Percentiles rank a stretch among this genome's conserved stretches.
phyloP scores from a whole-genome alignment of 2,797 vertebrate species.

The Florisuga fusca region DNA sequence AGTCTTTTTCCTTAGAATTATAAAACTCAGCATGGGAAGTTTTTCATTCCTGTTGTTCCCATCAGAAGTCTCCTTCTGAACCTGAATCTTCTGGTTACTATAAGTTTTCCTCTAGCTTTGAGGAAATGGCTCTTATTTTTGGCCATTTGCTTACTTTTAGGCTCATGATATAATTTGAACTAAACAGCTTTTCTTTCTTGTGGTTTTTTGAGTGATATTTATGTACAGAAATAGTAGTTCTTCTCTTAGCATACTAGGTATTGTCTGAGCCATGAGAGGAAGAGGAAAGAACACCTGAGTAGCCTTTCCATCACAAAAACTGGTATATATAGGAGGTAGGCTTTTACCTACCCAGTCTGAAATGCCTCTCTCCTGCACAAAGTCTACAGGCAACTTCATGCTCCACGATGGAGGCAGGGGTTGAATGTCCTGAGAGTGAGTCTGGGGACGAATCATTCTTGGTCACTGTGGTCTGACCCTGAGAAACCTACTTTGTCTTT shows the following conservation, averaged over 20 bases:
- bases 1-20: not conserved
- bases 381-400: not conserved
- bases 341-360: not conserved
- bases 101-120: not conserved
- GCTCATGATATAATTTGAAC: not conserved
- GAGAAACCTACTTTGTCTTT: not conserved
- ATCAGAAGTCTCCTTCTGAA: not conserved
- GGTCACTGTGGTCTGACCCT: not conserved
- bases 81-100: not conserved
- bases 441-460: not conserved
- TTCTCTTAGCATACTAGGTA: not conserved
- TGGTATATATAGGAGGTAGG: not conserved
- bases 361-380: not conserved
- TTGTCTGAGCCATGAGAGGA: not conserved
- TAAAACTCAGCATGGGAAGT: not conserved
- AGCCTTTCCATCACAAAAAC: not conserved
- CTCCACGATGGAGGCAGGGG: not conserved
- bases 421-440: not conserved
- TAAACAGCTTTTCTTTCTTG: not conserved
- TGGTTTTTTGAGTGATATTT: not conserved
- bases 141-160: not conserved
- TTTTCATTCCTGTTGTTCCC: not conserved
- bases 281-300: not conserved
- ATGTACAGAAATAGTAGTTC: not conserved
- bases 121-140: not conserved